These are phyloP conservation scores for Pemphredon lugubris DNA, from an alignment of 2,888 invertebrate genomes.

Conservation along the genomic window DNA sequence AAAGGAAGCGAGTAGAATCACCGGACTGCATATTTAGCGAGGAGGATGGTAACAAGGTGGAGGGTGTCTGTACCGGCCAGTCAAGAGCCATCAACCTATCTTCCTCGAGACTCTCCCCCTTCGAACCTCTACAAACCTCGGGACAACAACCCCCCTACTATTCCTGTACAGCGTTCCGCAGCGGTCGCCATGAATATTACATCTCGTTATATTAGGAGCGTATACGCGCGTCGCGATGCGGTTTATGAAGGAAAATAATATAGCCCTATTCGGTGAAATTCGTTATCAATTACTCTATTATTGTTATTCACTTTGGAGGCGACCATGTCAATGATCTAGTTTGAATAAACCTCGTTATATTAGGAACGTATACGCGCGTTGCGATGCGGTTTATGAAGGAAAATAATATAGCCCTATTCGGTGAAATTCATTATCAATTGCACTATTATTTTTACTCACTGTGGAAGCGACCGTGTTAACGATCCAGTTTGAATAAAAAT, in stretches of 20 bases:
- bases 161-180: conserved; percentile 28
- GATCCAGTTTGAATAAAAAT: too few relatives aligned
- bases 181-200: conserved; percentile 67
- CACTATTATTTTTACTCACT: too few relatives aligned
- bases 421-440: not conserved
- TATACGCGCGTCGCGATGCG: conserved; percentile 12
- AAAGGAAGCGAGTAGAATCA: conserved; percentile 33
- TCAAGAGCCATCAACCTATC: conserved; percentile 55
- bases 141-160: conserved; percentile 57
- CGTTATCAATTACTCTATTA: not conserved
- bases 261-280: not conserved
- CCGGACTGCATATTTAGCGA: conserved; percentile 61
- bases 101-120: conserved; percentile 29
- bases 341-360: conserved; percentile 65
- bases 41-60: conserved; percentile 60
- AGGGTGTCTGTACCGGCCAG: conserved; percentile 61
- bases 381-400: conserved; percentile 10
- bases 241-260: conserved; percentile 3
- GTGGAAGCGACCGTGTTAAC: too few relatives aligned
- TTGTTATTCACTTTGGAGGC: too few relatives aligned
- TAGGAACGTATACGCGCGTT: conserved; percentile 10
- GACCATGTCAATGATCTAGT: too few relatives aligned
- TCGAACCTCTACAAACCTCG: conserved; percentile 41
- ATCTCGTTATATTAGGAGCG: conserved; percentile 56
- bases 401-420: not conserved